Evolutionary conservation across 2,113 vertebrate species (phyloP).

Genomic region (Sclerurus mexicanus): DNA sequence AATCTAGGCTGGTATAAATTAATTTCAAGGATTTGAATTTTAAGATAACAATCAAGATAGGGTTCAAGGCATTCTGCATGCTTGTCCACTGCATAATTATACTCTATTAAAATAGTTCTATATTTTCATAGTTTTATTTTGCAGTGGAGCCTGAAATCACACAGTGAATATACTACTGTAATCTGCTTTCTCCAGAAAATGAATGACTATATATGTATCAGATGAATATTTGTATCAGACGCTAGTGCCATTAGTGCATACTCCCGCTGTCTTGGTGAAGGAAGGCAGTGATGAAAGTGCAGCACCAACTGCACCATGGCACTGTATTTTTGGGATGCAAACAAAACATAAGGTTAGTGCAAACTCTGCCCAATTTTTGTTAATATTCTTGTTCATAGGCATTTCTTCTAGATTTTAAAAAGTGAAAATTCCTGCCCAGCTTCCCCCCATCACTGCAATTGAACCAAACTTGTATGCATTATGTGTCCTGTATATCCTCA

Average conservation of each 20-base stretch:
- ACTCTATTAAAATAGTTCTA: neutral
- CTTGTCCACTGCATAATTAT: neutral
- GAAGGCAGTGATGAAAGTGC: neutral
- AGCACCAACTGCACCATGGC: neutral
- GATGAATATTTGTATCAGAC: neutral
- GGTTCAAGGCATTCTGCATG: neutral
- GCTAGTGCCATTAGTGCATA: fast-evolving
- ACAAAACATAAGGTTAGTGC: too few relatives aligned
- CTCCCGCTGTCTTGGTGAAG: neutral
- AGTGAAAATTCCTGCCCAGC: neutral
- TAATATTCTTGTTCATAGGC: neutral
- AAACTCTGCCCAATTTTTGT: neutral
- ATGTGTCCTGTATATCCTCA: neutral
- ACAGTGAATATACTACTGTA: neutral
- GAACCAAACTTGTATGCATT: neutral
- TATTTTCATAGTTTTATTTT: neutral
- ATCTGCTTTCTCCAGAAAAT: neutral
- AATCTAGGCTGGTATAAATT: neutral
- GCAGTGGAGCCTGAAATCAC: neutral
- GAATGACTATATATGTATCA: neutral
- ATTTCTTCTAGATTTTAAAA: neutral
- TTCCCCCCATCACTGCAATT: neutral
- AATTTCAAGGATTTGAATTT: neutral
- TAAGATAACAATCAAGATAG: neutral
- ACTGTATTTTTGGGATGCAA: neutral